Evolutionary conservation across 1,140 invertebrate species (phyloP), one percentile per base, ranked within the genome.

Genomic region (Lethrus apterus): DNA sequence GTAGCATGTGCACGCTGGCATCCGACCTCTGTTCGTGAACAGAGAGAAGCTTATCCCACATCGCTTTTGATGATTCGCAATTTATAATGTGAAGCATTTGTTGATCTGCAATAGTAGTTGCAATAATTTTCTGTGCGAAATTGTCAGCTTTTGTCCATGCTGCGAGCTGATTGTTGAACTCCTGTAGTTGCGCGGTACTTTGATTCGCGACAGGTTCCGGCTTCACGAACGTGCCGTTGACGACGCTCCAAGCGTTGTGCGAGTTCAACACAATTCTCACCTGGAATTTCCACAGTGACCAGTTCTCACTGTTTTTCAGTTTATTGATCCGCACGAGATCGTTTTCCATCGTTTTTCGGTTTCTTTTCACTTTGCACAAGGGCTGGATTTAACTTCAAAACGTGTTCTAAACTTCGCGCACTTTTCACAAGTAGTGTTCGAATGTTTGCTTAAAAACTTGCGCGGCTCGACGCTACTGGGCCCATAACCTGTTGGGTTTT

Each of bases 1-100:
- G 13, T 2, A 46, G 64, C 54, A 51, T 24, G 42, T 63, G 57
- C 11, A 58, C 41, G 13, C 48, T 55, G 30, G 54, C 46, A 21
- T 58, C 52, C 0, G 57, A 58, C 44, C 64, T 57, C 19, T 58
- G 58, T 38, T 66, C 59, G 48, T 61, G 63, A 0, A 67, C 50
- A 2, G 52, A 19, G 23, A 50, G 51, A 4, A 67, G 31, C 45
- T 63, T 65, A 0, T 51, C 29, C 52, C 58, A 67, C 55, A 67
- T 47, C 40, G 64, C 58, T 14, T 52, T 44, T 17, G 65, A 52
- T 23, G 42, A 49, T 38, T 54, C 43, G 46, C 61, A 64, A 23
- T 50, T 58, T 11, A 63, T 46, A 9, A 65, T 54, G 34, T 64
- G 56, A 7, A 7, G 24, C 24, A 7, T 26, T 7, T 26, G 7